Conservation (phyloP, 2,113 vertebrate species). For the Myotis davidii region DNA sequence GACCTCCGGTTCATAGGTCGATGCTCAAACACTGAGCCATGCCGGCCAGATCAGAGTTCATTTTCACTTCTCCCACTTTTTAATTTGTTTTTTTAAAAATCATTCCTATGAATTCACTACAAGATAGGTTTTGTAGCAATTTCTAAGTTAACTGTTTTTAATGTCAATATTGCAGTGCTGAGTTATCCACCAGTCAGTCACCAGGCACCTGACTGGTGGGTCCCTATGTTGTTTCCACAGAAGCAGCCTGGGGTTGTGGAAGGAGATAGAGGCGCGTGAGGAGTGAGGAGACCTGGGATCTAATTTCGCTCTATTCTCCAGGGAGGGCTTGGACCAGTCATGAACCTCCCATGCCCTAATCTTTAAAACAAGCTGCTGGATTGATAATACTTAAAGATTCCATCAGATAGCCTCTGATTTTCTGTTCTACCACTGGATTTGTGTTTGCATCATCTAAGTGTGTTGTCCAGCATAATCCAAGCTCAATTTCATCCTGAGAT, state of each 20-base stretch:
- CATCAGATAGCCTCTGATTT: not conserved
- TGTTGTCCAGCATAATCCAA: not conserved
- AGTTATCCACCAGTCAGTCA: not conserved
- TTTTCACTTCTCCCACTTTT: not conserved
- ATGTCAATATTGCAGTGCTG: not conserved
- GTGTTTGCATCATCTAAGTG: not conserved
- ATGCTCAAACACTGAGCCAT: too few species aligned
- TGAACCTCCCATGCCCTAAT: not conserved
- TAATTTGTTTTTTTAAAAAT: conserved; percentile 16
- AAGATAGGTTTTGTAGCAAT: not conserved
- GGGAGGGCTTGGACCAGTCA: not conserved
- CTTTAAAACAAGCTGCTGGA: not conserved
- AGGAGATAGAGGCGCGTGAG: not conserved
- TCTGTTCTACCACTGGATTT: not conserved
- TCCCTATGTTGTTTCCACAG: not conserved
- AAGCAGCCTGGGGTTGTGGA: not conserved
- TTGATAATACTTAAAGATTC: not conserved
- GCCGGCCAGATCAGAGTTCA: not conserved
- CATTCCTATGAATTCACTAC: not conserved
- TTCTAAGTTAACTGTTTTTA: not conserved
- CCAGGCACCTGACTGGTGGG: too few species aligned
- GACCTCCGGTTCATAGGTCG: too few species aligned
- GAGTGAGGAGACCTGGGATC: not conserved
- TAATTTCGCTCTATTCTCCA: not conserved
- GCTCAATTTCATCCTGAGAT: not conserved